Conservation (phyloP, 2,797 vertebrate species). For the Sebastes miniatus region DNA sequence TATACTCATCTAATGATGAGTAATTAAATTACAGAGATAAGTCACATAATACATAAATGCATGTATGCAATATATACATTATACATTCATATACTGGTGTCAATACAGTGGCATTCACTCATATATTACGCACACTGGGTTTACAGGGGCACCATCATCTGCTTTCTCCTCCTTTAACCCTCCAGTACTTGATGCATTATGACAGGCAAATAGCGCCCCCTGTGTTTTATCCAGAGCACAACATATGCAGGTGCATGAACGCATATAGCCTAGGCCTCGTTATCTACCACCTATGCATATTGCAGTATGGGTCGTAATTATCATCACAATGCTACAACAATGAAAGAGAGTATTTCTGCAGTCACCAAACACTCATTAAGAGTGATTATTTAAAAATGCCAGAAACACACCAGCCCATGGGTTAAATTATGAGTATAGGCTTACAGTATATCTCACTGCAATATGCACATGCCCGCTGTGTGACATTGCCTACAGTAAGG, state of each 20-base stretch:
- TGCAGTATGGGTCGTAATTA: neutral
- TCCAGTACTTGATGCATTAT: neutral
- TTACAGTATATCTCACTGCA: neutral
- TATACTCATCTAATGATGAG: neutral
- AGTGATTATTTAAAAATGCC: neutral
- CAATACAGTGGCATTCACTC: neutral
- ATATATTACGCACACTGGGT: neutral
- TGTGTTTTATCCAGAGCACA: slow-evolving; percentile 16
- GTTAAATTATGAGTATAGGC: neutral
- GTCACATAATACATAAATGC: neutral
- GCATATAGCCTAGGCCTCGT: slow-evolving; percentile 30
- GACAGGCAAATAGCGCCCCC: slow-evolving; percentile 64
- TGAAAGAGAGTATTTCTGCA: neutral
- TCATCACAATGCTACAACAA: rapidly evolving
- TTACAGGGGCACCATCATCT: neutral
- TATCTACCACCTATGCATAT: neutral
- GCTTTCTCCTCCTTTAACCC: neutral
- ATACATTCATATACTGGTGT: neutral
- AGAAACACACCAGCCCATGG: neutral
- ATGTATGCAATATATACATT: neutral
- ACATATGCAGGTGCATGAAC: slow-evolving; percentile 39
- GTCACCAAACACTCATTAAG: neutral
- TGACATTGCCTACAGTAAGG: slow-evolving; percentile 22
- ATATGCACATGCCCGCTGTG: slow-evolving; percentile 14
- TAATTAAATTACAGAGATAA: neutral